These are phyloP conservation scores for Harpalus rufipes DNA, from an alignment of 2,888 invertebrate genomes.

Conservation along the genomic window DNA sequence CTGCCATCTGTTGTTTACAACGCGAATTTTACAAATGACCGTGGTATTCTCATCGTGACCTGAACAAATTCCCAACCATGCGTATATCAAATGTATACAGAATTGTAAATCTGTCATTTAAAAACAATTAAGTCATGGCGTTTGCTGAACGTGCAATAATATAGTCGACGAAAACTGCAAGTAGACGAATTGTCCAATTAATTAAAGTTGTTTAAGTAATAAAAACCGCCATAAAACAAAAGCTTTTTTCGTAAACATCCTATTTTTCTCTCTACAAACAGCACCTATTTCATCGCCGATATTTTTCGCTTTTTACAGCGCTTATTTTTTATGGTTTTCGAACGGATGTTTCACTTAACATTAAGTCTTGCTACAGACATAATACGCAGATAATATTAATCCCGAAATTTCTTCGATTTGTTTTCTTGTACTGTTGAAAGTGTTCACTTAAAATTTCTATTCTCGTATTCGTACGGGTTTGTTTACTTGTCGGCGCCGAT, in stretches of 20 bases:
- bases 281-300: conserved; percentile 4
- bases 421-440: conserved; percentile 55
- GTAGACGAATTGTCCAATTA: conserved; percentile 27
- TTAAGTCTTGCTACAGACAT: conserved; percentile 48
- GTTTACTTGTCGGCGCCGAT: conserved; percentile 44
- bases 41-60: too few relatives aligned
- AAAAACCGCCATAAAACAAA: conserved; percentile 43
- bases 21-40: too few relatives aligned
- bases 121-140: neutral
- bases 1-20: too few relatives aligned
- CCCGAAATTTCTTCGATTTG: conserved; percentile 46
- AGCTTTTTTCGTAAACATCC: conserved; percentile 46
- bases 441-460: conserved; percentile 65
- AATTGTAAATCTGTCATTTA: neutral
- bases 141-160: neutral
- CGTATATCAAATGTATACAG: neutral
- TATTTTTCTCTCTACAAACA: conserved; percentile 52
- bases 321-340: conserved; percentile 54
- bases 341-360: conserved; percentile 64
- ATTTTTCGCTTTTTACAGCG: conserved; percentile 49
- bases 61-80: too few relatives aligned
- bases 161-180: neutral
- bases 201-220: conserved; percentile 49
- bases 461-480: conserved; percentile 51
- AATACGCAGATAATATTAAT: conserved; percentile 61